phyloP scores from a whole-genome alignment of 2,888 invertebrate species.

The Prionchulus punctatus region DNA sequence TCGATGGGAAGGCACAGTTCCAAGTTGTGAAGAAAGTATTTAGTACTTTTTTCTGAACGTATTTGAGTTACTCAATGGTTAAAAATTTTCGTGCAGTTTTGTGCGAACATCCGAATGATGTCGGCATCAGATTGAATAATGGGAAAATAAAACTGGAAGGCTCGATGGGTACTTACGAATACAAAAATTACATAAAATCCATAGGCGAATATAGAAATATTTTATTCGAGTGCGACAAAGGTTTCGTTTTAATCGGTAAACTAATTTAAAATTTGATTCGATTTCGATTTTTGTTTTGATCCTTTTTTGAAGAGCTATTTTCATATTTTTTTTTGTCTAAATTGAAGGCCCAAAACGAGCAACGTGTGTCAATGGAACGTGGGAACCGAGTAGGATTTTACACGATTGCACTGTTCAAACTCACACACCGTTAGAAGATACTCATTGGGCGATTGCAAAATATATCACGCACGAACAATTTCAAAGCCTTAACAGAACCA shows the following conservation, averaged over 20 bases:
- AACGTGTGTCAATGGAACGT: conserved; percentile 27
- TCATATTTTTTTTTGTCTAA: background rate
- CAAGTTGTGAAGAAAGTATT: conserved; percentile 52
- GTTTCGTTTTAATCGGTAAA: conserved; percentile 28
- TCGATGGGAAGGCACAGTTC: conserved; percentile 77
- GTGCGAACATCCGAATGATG: conserved; percentile 25
- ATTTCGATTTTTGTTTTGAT: background rate
- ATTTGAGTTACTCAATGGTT: background rate
- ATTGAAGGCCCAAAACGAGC: conserved; percentile 28
- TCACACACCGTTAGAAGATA: conserved; percentile 29
- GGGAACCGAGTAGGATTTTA: conserved; percentile 23
- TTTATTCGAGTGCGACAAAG: conserved; percentile 31
- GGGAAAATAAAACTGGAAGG: conserved; percentile 35
- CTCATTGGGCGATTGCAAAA: background rate
- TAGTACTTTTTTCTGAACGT: too few species aligned
- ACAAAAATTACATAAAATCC: conserved; percentile 33
- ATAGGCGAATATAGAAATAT: conserved; percentile 27
- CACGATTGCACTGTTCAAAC: conserved; percentile 28
- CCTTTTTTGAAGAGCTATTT: background rate
- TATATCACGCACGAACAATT: background rate
- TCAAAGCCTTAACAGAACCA: background rate
- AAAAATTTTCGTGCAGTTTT: conserved; percentile 18
- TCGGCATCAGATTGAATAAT: conserved; percentile 20
- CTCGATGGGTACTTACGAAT: conserved; percentile 36
- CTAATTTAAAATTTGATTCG: background rate